These are phyloP conservation scores for Psix sp. DNA, from an alignment of 1,140 invertebrate genomes.

Conservation along the genomic window DNA sequence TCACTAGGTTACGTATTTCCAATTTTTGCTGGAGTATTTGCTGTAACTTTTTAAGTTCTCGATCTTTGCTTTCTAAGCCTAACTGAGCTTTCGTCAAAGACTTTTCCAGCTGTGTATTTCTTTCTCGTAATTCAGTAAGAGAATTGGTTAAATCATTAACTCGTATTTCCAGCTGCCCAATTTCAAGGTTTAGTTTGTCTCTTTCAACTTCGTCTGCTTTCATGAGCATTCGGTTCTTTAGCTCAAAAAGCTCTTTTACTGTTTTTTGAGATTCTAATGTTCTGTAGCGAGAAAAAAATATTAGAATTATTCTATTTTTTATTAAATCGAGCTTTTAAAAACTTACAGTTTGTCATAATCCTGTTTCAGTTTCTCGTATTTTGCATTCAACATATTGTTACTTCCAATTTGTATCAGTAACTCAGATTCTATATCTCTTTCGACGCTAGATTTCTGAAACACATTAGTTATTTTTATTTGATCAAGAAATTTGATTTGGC, in stretches of 20 bases:
- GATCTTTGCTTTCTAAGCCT: constrained; percentile 21
- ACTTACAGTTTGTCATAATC: constrained; percentile 31
- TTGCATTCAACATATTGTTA: constrained; percentile 15
- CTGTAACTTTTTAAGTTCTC: constrained; percentile 26
- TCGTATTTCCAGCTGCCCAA: constrained; percentile 23
- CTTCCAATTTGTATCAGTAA: constrained; percentile 2
- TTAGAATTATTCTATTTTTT: no score
- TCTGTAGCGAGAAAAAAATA: not conserved
- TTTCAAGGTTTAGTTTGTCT: constrained; percentile 24
- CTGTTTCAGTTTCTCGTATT: constrained; percentile 27
- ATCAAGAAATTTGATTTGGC: not conserved
- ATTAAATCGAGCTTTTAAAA: not conserved
- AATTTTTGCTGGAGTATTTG: constrained; percentile 20
- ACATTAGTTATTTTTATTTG: not conserved
- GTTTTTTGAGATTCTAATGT: constrained; percentile 3
- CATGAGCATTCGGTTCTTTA: constrained; percentile 15
- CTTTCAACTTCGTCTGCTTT: constrained; percentile 15
- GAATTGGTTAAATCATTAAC: constrained; percentile 20
- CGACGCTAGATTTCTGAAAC: not conserved
- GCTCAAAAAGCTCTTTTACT: constrained; percentile 19
- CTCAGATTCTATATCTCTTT: constrained; percentile 5
- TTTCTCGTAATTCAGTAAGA: constrained; percentile 18
- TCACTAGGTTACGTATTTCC: constrained; percentile 22
- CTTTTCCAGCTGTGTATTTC: constrained; percentile 33
- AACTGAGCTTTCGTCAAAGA: constrained; percentile 14